Evolutionary conservation across 2,888 invertebrate genomes (phyloP), one percentile per base, ranked within the genome.

Genomic region (Cyclophora punctaria): DNA sequence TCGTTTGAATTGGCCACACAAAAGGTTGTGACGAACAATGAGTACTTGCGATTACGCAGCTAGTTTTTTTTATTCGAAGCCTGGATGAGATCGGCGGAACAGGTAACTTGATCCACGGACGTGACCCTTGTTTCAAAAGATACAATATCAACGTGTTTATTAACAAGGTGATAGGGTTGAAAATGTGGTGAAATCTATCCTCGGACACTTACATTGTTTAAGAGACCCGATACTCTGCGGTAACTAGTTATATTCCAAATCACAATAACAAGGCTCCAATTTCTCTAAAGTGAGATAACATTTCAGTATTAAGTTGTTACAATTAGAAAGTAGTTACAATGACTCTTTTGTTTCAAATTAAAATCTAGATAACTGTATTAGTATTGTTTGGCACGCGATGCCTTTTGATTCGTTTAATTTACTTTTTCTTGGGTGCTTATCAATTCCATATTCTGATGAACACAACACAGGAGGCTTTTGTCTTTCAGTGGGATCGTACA

Each of bases 81-180:
- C 62, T 74, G 73, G 78, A 78, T 73, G 5, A 75, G 71, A 76
- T 73, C 65, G 65, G 56, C 51, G 57, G 64, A 54, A 52, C 69
- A 78, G 73, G 80, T 76, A 79, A 80, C 74, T 60, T 62, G 73
- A 80, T 75, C 69, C 63, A 66, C 55, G 67, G 64, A 75, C 73
- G 70, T 77, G 76, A 76, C 74, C 71, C 67, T 65, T 63, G 62
- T 64, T 69, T 67, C n/a, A n/a, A n/a, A n/a, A n/a, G n/a, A n/a
- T n/a, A 67, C 69, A 59, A 59, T 37, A 5, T 37, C 37, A 37
- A 37, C 37, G 4, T 4, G 4, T 37, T 37, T 37, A 37, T 37
- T 5, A 37, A 5, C 5, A 37, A 5, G 5, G 37, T 5, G 37
- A 5, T 37, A 37, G 5, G 5, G 37, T 37, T 37, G 4, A 37